Evolutionary conservation across 2,113 vertebrate species (phyloP).

Genomic region (Oncorhynchus keta): DNA sequence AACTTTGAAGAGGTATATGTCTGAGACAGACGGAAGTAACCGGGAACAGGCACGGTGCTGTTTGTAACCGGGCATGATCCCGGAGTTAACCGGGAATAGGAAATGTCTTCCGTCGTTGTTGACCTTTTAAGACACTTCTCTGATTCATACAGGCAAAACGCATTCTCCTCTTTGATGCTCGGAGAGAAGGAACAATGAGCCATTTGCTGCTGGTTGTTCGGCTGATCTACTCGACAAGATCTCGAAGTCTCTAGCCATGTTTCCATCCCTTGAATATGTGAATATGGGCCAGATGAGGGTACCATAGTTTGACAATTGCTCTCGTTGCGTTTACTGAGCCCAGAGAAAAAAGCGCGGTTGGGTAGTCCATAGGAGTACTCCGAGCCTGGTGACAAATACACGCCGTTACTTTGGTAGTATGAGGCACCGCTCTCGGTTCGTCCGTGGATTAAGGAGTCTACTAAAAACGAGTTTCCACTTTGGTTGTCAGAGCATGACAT

Average conservation of each 20-base stretch:
- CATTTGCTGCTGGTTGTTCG: constrained; percentile 79
- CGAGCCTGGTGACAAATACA: constrained; percentile 88
- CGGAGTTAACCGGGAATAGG: constrained; percentile 77
- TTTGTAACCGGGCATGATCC: constrained; percentile 76
- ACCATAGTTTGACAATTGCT: constrained; percentile 80
- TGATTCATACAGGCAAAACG: constrained; percentile 94
- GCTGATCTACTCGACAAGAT: constrained; percentile 89
- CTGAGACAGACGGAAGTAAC: constrained; percentile 97
- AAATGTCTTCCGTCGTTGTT: constrained; percentile 75
- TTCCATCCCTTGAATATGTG: constrained; percentile 84
- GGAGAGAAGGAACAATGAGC: constrained; percentile 90
- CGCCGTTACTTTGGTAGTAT: constrained; percentile 87
- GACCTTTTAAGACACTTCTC: constrained; percentile 92
- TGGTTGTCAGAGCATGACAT: constrained; percentile 99
- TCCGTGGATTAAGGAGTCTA: constrained; percentile 95
- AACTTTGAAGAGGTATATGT: constrained; percentile 88
- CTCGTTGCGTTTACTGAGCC: constrained; percentile 90
- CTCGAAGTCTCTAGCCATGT: constrained; percentile 91
- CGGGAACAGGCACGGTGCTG: constrained; percentile 89
- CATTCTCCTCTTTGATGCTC: constrained; percentile 95
- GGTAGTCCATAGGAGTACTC: constrained; percentile 94
- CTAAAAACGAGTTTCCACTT: constrained; percentile 96
- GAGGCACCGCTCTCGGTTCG: constrained; percentile 83
- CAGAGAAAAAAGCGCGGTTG: constrained; percentile 92
- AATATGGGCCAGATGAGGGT: constrained; percentile 80